Base-by-base conservation (phyloP, 2,888 invertebrate species). In the Proisotoma minuta region DNA sequence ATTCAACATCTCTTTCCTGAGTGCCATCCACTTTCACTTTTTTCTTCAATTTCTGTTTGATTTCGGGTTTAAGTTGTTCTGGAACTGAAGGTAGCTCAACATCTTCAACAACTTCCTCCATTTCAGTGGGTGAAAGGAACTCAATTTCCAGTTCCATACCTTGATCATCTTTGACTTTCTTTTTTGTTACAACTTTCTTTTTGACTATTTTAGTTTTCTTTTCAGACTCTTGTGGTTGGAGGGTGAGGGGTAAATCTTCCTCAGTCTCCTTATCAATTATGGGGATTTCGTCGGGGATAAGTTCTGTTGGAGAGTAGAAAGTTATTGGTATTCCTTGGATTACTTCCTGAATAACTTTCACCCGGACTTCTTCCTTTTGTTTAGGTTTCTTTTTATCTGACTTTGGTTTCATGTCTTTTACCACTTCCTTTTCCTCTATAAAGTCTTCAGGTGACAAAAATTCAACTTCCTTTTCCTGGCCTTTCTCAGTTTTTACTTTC, bases 61-160 rank as follows among this genome's bases (percentile, higher is more conserved):
- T 82, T 24, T 80, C 80, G 60, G 85, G 34, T 34, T 34, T 34
- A 34, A 15, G 34, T 10, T 10, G 34, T 15, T 83, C 77, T 85
- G 82, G 5, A n/a, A 26, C 10, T 51, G 12, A 12, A 24, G 10
- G 24, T 26, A 8, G 24, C 26, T 51, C n/a, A 12, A 18, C 24
- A 10, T 51, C 51, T 29, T 53, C 47, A 8, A 12, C 24, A 1
- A 22, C 52, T 1, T 52, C 59, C 18, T 39, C 43, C 10, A 34
- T 23, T 18, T 40, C 59, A 10, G 34, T 18, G 4, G 58, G 50
- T 2, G 27, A n/a, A 15, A 40, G 26, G n/a, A 34, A 52, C 20
- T 39, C 22, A 24, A 28, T 39, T 28, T 52, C 52, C 3, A 43
- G 39, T 8, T 59, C 51, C 3, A 52, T 51, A 5, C 15, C 24